phyloP scores from a whole-genome alignment of 2,888 invertebrate species.

The Spodoptera picta region DNA sequence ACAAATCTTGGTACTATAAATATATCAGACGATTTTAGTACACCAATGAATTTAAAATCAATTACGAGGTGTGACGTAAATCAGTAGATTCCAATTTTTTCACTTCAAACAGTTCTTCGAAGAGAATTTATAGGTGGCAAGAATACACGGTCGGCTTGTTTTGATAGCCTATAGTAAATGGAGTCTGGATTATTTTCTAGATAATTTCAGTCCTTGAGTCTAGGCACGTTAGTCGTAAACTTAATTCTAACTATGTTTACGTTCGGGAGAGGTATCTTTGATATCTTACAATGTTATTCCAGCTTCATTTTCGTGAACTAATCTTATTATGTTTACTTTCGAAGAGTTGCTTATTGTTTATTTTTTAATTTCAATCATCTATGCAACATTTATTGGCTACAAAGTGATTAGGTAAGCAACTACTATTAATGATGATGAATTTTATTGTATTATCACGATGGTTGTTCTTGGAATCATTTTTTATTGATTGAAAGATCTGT shows the following conservation, averaged over 20 bases:
- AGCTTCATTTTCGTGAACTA: slow-evolving; percentile 28
- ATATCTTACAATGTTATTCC: slow-evolving; percentile 25
- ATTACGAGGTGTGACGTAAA: slow-evolving; percentile 1
- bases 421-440: slow-evolving; percentile 6
- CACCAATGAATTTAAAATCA: slow-evolving; percentile 2
- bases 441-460: slow-evolving; percentile 20
- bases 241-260: slow-evolving; percentile 20
- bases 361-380: slow-evolving; percentile 6
- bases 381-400: neutral
- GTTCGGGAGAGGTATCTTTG: slow-evolving; percentile 1
- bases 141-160: slow-evolving; percentile 36
- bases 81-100: slow-evolving; percentile 13
- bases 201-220: slow-evolving; percentile 38
- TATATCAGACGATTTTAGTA: neutral
- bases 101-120: slow-evolving; percentile 21
- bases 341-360: slow-evolving; percentile 10
- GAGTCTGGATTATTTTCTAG: slow-evolving; percentile 43
- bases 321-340: slow-evolving; percentile 15
- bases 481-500: slow-evolving; percentile 30
- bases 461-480: slow-evolving; percentile 15
- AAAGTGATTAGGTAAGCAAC: slow-evolving; percentile 6
- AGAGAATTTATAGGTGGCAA: slow-evolving; percentile 16
- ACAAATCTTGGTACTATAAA: neutral
- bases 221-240: slow-evolving; percentile 17
- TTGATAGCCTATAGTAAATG: slow-evolving; percentile 24